Evolutionary conservation across 1,140 invertebrate genomes (phyloP).

Genomic region (Drosophila aff.): DNA sequence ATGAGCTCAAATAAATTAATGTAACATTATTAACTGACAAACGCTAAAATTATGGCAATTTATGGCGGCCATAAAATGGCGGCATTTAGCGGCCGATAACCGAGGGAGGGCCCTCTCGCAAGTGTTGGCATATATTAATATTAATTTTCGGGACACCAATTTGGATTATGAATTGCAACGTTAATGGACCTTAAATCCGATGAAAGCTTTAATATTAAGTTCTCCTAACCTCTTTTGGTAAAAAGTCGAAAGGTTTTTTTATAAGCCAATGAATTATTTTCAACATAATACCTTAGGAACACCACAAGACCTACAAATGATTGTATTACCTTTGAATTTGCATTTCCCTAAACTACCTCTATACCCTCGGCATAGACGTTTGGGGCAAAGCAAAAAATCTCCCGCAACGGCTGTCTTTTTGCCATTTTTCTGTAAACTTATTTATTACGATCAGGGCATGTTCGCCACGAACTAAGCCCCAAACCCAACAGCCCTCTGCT

Average conservation of each 20-base stretch:
- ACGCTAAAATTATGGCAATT: conserved; percentile 69
- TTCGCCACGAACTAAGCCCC: conserved; percentile 25
- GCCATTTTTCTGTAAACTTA: conserved; percentile 29
- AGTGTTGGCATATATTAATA: conserved; percentile 60
- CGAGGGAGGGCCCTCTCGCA: background rate
- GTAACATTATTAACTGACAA: conserved; percentile 74
- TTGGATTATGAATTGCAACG: conserved; percentile 20
- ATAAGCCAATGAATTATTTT: background rate
- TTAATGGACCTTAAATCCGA: conserved; percentile 25
- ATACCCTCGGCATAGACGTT: background rate
- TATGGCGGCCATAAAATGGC: conserved; percentile 52
- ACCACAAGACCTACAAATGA: background rate
- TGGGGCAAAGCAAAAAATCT: background rate
- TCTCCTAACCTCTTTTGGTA: background rate
- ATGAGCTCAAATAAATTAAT: conserved; percentile 70
- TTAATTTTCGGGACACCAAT: conserved; percentile 43
- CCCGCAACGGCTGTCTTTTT: background rate
- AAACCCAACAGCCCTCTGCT: conserved; percentile 17
- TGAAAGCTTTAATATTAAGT: background rate
- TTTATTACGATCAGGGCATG: conserved; percentile 42
- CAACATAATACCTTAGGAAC: too few species aligned
- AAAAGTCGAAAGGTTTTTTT: background rate
- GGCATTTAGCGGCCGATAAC: conserved; percentile 43
- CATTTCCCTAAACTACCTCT: background rate
- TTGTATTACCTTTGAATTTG: conserved; percentile 14